phyloP scores from a whole-genome alignment of 2,113 vertebrate genomes.

The Podarcis cretensis region DNA sequence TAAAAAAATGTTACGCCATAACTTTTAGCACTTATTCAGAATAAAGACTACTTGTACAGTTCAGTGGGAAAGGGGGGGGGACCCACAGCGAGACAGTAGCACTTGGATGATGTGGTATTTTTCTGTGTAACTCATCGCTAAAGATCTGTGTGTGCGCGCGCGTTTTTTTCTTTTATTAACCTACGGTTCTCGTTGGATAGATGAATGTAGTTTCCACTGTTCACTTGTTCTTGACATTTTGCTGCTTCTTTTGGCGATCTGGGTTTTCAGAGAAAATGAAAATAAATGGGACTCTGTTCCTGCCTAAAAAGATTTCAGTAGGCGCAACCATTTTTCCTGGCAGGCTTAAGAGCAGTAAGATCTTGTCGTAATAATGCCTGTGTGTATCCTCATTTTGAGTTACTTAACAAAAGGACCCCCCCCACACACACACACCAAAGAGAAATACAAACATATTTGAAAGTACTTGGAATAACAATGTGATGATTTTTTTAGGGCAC shows the following conservation, averaged over 20 bases:
- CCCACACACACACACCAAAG: neutral
- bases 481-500: neutral
- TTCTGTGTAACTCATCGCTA: conserved; percentile 19
- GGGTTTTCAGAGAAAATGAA: conserved; percentile 16
- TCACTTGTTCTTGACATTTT: conserved; percentile 6
- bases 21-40: conserved; percentile 33
- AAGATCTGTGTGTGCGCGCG: neutral
- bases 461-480: neutral
- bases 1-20: neutral
- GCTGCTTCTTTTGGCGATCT: conserved; percentile 27
- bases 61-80: neutral
- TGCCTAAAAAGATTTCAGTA: neutral
- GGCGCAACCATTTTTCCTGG: neutral
- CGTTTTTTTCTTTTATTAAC: neutral
- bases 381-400: neutral
- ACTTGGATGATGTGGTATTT: neutral
- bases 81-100: neutral
- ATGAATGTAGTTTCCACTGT: neutral
- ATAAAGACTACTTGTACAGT: neutral
- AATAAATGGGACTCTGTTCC: neutral
- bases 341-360: neutral
- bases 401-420: neutral
- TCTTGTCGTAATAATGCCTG: no score
- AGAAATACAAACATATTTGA: neutral
- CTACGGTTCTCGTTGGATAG: neutral